These are phyloP conservation scores for Ciconia maguari DNA, from an alignment of 2,113 vertebrate genomes.

Conservation along the genomic window DNA sequence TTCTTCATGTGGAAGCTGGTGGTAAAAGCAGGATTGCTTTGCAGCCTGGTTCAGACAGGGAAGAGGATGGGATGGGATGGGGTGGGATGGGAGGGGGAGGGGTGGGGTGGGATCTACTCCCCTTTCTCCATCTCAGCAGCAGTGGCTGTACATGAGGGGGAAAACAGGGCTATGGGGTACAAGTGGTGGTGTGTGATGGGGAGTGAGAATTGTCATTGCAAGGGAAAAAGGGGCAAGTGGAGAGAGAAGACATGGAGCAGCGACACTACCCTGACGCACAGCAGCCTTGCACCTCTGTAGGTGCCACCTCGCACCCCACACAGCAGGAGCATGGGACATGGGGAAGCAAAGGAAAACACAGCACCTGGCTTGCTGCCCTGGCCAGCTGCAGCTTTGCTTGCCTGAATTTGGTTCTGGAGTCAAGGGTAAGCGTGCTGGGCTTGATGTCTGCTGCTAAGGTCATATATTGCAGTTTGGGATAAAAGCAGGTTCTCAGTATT, in stretches of 20 bases:
- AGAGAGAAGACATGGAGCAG: not conserved
- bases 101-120: not conserved
- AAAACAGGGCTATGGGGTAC: not conserved
- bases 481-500: not conserved
- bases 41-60: no score
- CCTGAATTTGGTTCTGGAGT: not conserved
- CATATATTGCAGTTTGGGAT: not conserved
- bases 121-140: not conserved
- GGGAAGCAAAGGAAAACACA: not conserved
- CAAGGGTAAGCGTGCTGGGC: not conserved
- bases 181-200: rapidly evolving
- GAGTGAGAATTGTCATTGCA: not conserved
- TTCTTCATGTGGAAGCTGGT: not conserved
- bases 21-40: not conserved
- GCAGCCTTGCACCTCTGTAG: not conserved
- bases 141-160: not conserved
- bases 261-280: not conserved
- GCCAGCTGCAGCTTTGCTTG: not conserved
- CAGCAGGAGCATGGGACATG: rapidly evolving
- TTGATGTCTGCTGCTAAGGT: not conserved
- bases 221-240: not conserved
- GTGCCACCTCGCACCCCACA: not conserved
- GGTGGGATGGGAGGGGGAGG: no score
- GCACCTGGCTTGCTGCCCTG: not conserved
- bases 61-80: not conserved